Base-by-base conservation (phyloP, 2,113 vertebrate genomes). In the Euleptes europaea region DNA sequence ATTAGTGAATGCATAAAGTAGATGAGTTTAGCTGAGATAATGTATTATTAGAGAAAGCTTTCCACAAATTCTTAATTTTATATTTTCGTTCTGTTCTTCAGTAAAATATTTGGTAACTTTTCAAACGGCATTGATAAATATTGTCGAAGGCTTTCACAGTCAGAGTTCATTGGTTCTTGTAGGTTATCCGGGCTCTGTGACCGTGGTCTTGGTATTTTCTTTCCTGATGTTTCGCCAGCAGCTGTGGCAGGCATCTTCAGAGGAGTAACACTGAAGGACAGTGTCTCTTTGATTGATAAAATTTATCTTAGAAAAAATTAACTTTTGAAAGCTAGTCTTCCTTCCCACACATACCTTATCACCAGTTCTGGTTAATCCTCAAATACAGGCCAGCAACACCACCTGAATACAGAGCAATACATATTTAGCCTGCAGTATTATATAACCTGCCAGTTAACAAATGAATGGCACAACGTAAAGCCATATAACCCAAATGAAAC, bases 401-500 rank as follows among this genome's bases (percentile, higher is more conserved):
- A 89, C 83, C 90, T 80, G 82, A 38, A 93, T 90, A 79, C 83
- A 77, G 88, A 88, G 85, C 84, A 85, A 88, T 9, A 78, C 85
- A 85, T 87, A 91, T 93, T 93, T 88, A 91, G 92, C 88, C 93
- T 82, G 86, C 93, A 92, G 83, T 80, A 84, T 94, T 94, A 93
- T 93, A 94, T 89, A 93, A 95, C 88, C 86, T 91, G 85, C 89
- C 94, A 94, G 92, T 93, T 95, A 95, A 95, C 90, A 94, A 94
- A 93, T 94, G 90, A 93, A 90, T 92, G 92, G 92, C 92, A 94
- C 92, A 94, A 93, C 94, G 94, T 94, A 90, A 94, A 96, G 93
- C 88, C 93, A 12, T 93, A 91, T 92, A 95, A 91, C 93, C 94
- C 93, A 94, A 94, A 88, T 95, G 94, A 94, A 96, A 92, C 84